Evolutionary conservation across 2,797 vertebrate genomes (phyloP).

Genomic region (Chaunax sp.): DNA sequence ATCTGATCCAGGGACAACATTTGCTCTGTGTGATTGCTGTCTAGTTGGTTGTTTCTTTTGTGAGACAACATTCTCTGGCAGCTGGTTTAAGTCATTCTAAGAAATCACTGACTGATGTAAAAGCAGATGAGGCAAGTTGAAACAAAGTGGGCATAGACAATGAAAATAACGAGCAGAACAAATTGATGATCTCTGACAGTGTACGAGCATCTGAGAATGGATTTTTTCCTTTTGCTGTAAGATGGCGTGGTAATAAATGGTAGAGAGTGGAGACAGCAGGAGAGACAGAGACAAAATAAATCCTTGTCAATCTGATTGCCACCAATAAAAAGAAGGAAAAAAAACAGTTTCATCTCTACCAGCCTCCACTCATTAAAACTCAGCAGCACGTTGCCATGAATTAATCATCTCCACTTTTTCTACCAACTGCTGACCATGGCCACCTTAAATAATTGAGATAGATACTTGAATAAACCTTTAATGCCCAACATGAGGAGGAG

Average conservation of each 20-base stretch:
- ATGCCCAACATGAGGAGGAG: constrained; percentile 24
- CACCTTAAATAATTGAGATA: constrained; percentile 57
- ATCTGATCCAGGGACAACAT: too few relatives aligned
- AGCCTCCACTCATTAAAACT: constrained; percentile 43
- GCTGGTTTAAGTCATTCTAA: constrained; percentile 45
- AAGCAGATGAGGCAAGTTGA: constrained; percentile 53
- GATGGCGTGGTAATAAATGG: constrained; percentile 5
- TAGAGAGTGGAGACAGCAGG: constrained; percentile 1
- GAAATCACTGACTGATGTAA: constrained; percentile 48
- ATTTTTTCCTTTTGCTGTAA: constrained; percentile 6
- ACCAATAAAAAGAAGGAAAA: constrained; percentile 29
- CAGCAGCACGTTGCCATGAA: constrained; percentile 46
- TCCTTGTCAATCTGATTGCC: constrained; percentile 23
- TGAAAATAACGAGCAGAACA: constrained; percentile 36
- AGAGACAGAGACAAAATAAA: constrained; percentile 14
- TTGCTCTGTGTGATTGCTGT: too few relatives aligned
- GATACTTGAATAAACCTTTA: constrained; percentile 51
- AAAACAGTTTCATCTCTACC: constrained; percentile 10
- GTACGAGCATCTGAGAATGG: constrained; percentile 25
- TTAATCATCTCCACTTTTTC: constrained; percentile 43
- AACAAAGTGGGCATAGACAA: constrained; percentile 38
- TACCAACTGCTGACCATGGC: constrained; percentile 40
- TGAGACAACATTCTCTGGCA: constrained; percentile 24
- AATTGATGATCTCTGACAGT: constrained; percentile 25
- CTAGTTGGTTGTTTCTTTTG: constrained; percentile 14